phyloP scores from a whole-genome alignment of 2,113 vertebrate genomes.

The Morone saxatilis region DNA sequence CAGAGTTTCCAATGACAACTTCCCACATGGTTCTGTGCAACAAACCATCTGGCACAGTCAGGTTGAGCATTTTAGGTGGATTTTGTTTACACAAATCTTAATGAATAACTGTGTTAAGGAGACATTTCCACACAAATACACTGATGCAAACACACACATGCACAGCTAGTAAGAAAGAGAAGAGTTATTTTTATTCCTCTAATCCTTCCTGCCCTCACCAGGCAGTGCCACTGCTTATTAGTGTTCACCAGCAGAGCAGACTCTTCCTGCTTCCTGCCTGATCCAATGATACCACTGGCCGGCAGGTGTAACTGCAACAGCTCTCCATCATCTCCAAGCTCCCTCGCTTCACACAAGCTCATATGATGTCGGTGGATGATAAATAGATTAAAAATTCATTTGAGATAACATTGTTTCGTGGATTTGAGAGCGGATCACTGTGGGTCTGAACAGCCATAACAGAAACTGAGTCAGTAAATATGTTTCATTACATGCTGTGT shows the following conservation, averaged over 20 bases:
- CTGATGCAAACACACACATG: constrained; percentile 3
- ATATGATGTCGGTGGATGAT: not conserved
- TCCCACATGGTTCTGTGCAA: no score
- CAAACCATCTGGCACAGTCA: no score
- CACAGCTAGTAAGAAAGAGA: constrained; percentile 46
- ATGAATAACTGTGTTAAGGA: not conserved
- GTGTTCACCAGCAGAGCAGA: constrained; percentile 57
- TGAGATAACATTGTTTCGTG: not conserved
- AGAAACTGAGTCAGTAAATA: not conserved
- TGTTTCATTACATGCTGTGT: not conserved
- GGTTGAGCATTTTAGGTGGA: not conserved
- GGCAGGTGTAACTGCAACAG: constrained; percentile 29
- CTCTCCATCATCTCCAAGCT: not conserved
- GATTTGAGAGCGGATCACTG: not conserved
- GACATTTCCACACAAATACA: constrained; percentile 3
- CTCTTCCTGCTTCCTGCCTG: constrained; percentile 64
- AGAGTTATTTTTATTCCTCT: constrained; percentile 76
- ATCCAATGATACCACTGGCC: constrained; percentile 30
- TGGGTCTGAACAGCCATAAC: not conserved
- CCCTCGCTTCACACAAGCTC: not conserved
- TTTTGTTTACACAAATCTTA: not conserved
- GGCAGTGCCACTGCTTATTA: constrained; percentile 72
- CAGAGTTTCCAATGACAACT: no score
- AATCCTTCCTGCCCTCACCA: constrained; percentile 77
- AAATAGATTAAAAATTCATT: not conserved